phyloP scores from a whole-genome alignment of 2,888 invertebrate genomes.

The Eugnorisma glareosa region DNA sequence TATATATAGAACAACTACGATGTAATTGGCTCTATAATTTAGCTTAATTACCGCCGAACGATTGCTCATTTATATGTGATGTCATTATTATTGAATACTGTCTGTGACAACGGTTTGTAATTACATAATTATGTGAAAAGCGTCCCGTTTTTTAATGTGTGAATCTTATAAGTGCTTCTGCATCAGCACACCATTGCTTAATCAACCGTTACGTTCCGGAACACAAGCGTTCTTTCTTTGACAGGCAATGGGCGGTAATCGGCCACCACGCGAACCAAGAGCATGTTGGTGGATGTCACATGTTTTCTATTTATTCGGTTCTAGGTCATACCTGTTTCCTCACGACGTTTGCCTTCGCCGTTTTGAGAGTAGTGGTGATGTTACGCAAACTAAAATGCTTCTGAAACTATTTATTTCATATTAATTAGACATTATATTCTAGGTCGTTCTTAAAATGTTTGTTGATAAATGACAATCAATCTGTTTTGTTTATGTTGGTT shows the following conservation, averaged over 20 bases:
- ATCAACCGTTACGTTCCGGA: neutral
- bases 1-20: constrained; percentile 82
- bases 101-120: neutral
- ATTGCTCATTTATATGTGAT: constrained; percentile 49
- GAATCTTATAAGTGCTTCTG: neutral
- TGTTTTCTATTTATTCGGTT: neutral
- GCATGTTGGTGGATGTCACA: neutral
- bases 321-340: neutral
- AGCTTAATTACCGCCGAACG: constrained; percentile 67
- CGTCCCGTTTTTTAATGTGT: neutral
- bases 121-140: neutral
- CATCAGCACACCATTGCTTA: neutral
- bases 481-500: neutral
- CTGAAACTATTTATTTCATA: neutral
- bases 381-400: neutral
- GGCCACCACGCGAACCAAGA: neutral
- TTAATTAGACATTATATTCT: neutral
- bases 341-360: neutral
- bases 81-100: constrained; percentile 49
- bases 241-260: neutral
- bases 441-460: neutral
- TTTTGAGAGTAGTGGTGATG: neutral
- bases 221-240: neutral
- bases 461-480: neutral
- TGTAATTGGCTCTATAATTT: constrained; percentile 83